phyloP scores from a whole-genome alignment of 2,797 vertebrate species.

The Xiphorhynchus erythropygius region DNA sequence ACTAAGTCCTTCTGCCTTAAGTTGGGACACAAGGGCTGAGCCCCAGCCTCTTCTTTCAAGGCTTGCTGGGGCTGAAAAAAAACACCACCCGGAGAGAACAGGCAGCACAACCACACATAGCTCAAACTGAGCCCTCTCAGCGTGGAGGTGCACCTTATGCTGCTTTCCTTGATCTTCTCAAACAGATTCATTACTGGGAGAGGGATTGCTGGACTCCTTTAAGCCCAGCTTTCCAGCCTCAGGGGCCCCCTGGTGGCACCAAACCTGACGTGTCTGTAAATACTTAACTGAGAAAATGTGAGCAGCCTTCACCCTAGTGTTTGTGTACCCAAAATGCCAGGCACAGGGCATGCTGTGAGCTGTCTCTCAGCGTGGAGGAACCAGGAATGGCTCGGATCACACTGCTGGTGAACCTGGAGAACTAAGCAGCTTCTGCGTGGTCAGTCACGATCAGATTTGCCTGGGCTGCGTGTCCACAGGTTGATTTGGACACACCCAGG shows the following conservation, averaged over 20 bases:
- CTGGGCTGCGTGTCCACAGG: not conserved
- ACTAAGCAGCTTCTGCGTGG: not conserved
- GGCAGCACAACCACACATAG: not conserved
- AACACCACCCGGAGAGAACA: not conserved
- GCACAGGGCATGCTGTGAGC: not conserved
- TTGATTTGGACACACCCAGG: not conserved
- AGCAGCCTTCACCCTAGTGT: rapidly evolving
- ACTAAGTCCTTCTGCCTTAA: not conserved
- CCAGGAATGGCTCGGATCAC: not conserved
- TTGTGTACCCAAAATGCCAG: rapidly evolving
- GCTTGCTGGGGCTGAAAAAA: not conserved
- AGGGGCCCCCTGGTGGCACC: constrained; percentile 14
- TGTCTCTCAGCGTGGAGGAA: not conserved
- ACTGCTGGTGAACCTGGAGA: rapidly evolving
- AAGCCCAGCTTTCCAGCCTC: not conserved
- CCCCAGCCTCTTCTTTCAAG: not conserved
- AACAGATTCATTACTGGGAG: rapidly evolving
- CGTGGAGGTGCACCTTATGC: rapidly evolving
- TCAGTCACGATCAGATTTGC: not conserved
- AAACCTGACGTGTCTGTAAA: not conserved
- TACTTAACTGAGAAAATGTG: rapidly evolving
- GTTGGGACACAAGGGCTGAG: not conserved
- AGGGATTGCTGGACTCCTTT: not conserved
- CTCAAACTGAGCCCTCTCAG: not conserved
- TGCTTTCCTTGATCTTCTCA: not conserved